Evolutionary conservation across 2,113 vertebrate species (phyloP), one percentile per base, ranked within the genome.

Genomic region (Capreolus pygargus): DNA sequence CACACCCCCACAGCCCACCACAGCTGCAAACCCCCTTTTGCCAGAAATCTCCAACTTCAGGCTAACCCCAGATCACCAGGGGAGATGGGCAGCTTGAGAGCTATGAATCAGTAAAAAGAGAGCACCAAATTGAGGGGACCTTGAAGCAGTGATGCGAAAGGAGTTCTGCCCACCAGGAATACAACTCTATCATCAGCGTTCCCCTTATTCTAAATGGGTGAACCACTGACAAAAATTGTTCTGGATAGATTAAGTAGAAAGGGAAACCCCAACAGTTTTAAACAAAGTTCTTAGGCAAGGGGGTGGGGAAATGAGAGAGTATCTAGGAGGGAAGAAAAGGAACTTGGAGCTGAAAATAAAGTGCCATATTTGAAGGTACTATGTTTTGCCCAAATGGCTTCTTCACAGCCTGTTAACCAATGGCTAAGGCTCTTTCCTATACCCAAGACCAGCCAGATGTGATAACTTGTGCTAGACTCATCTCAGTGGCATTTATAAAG

Each of bases 391-490:
- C 93, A 94, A 96, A 89, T 93, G 82, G n/a, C 91, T 97, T 95
- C 86, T 87, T 95, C 90, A 57, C 70, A 95, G 88, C 58, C 60
- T 94, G 39, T 82, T 91, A 94, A 81, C 58, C 86, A 58, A 70
- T 33, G 95, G 87, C 79, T 64, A 45, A 89, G 76, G n/a, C 36
- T 74, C 57, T 84, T 93, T 64, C 78, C n/a, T 93, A 74, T 27
- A 39, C 15, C 13, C 13, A 91, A 97, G 93, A 89, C 94, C 97
- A 98, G 95, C 95, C 95, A 89, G 93, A 94, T 76, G 91, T 94
- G 88, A 86, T 89, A 50, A 64, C 27, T 50, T 94, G 86, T 81
- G 57, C 39, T 93, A 86, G 81, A 83, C 25, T 81, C 70, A 70
- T 79, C 81, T 96, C 78, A 64, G 7, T 60, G 82, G 82, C 16